Percentiles rank a stretch among this genome's conserved stretches.
Evolutionary conservation across 2,113 vertebrate species (phyloP).

Genomic region (Lipotes vexillifer): DNA sequence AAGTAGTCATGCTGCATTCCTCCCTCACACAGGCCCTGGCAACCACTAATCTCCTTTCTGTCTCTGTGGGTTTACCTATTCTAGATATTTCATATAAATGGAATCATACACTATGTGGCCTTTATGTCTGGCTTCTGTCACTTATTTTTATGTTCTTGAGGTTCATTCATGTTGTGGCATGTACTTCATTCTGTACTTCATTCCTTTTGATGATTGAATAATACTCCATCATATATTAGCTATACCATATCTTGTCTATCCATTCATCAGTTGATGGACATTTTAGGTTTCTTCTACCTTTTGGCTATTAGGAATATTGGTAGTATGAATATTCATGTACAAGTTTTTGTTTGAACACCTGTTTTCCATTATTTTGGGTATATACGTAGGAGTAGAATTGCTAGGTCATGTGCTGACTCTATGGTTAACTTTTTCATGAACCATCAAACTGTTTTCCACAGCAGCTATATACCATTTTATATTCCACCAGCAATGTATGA

Average conservation of each 20-base stretch:
- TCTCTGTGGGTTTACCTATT: not conserved
- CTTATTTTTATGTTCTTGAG: not conserved
- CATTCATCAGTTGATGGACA: not conserved
- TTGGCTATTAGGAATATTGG: not conserved
- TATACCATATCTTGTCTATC: not conserved
- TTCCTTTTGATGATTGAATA: not conserved
- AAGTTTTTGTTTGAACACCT: slow-evolving; percentile 21
- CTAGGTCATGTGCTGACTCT: not conserved
- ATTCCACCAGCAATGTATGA: not conserved
- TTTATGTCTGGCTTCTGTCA: not conserved
- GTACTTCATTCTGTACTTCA: not conserved
- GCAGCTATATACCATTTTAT: not conserved
- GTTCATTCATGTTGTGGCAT: not conserved
- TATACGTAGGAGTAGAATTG: not conserved
- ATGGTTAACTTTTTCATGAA: not conserved
- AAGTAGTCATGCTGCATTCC: not conserved
- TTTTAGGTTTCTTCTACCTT: not conserved
- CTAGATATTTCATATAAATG: slow-evolving; percentile 9
- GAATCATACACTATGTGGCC: not conserved
- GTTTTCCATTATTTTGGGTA: not conserved
- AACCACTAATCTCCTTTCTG: slow-evolving; percentile 9
- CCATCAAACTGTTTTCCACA: not conserved
- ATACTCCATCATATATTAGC: not conserved
- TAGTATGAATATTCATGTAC: not conserved
- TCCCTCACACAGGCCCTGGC: not conserved